A percentile compares a stretch with the other conserved stretches of the same genome.
phyloP scores from a whole-genome alignment of 2,113 vertebrate species.

The Aramus guarauna region DNA sequence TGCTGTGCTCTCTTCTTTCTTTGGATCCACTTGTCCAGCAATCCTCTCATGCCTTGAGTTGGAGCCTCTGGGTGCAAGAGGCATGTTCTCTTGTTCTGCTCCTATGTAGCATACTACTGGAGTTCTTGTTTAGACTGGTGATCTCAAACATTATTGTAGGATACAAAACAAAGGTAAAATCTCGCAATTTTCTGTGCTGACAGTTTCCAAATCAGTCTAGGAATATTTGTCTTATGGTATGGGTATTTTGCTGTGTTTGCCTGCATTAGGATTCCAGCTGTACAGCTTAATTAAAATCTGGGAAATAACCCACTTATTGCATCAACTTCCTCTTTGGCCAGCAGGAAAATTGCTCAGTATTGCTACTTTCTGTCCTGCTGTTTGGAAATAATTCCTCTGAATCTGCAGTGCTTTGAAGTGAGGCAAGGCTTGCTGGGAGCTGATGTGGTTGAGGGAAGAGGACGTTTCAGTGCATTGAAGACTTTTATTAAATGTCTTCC shows the following conservation, averaged over 20 bases:
- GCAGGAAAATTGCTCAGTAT: not conserved
- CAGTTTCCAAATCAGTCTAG: not conserved
- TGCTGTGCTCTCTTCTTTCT: not conserved
- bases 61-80: not conserved
- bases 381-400: slow-evolving; percentile 8
- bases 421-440: not conserved
- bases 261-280: not conserved
- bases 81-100: not conserved
- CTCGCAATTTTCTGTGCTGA: not conserved
- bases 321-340: slow-evolving; percentile 2
- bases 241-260: not conserved
- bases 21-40: not conserved
- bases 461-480: not conserved
- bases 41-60: not conserved
- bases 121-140: not conserved
- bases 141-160: not conserved
- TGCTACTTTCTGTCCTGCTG: not conserved
- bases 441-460: not conserved
- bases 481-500: not conserved
- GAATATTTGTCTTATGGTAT: not conserved
- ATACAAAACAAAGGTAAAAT: not conserved
- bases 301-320: not conserved
- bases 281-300: slow-evolving; percentile 10
- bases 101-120: not conserved
- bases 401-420: slow-evolving; percentile 30